A percentile compares a stretch with the other conserved stretches of the same genome.
phyloP scores from a whole-genome alignment of 2,888 invertebrate genomes.

The Drosophila infuscata region DNA sequence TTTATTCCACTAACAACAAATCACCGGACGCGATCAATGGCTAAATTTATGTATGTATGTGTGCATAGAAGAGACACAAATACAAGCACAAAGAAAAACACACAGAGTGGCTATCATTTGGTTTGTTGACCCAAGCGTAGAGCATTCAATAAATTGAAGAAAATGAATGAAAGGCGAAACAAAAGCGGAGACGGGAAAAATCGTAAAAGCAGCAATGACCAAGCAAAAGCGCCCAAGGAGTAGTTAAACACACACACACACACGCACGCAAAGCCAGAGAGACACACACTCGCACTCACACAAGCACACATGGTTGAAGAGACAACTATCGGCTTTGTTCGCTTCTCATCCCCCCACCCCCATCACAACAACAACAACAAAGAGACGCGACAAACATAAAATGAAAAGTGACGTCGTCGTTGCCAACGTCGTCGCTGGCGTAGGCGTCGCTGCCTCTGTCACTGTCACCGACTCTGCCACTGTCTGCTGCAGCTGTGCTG shows the following conservation, averaged over 20 bases:
- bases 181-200: slow-evolving; percentile 19
- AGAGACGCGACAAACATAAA: slow-evolving; percentile 50
- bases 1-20: slow-evolving; percentile 36
- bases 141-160: slow-evolving; percentile 70
- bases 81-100: slow-evolving; percentile 34
- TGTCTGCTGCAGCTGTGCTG: slow-evolving; percentile 31
- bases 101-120: slow-evolving; percentile 50
- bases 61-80: slow-evolving; percentile 37
- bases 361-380: slow-evolving; percentile 10
- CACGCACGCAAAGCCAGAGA: slow-evolving; percentile 4
- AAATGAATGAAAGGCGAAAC: slow-evolving; percentile 65
- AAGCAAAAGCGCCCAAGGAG: slow-evolving; percentile 50
- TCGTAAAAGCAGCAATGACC: slow-evolving; percentile 48
- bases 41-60: slow-evolving; percentile 33
- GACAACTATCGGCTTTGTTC: slow-evolving; percentile 46
- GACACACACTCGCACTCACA: slow-evolving; percentile 14
- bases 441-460: slow-evolving; percentile 35
- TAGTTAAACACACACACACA: slow-evolving; percentile 15
- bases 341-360: slow-evolving; percentile 2
- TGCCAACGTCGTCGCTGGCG: slow-evolving; percentile 54
- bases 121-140: slow-evolving; percentile 70
- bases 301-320: slow-evolving; percentile 42
- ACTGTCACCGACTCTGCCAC: slow-evolving; percentile 20
- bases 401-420: slow-evolving; percentile 60
- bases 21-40: slow-evolving; percentile 75